Evolutionary conservation across 2,888 invertebrate species (phyloP), one percentile per base, ranked within the genome.

Genomic region (Epinotia demarniana): DNA sequence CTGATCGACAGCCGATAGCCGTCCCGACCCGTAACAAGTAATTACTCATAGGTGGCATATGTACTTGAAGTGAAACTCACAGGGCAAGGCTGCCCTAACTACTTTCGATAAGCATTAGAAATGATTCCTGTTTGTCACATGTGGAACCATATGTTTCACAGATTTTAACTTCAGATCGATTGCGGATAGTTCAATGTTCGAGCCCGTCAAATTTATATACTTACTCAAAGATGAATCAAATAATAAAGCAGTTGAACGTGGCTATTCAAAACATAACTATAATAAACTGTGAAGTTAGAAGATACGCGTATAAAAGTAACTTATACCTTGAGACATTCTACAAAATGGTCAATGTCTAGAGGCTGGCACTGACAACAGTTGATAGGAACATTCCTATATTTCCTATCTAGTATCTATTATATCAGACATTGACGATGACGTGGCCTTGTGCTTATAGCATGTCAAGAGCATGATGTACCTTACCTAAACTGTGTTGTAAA

Each of bases 21-120:
- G 64, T 58, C 46, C 33, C 39, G 9, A 66, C 58, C 55, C 60
- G 53, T 58, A 39, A 60, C 58, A 58, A 23, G 70, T 57, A 72
- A 72, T 75, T 67, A 72, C 75, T 72, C 72, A 67, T 72, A 72
- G 66, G 67, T 75, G 58, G 61, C 75, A 75, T 72, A 46, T 60
- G 69, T 69, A 33, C 57, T 23, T 43, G 39, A 18, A 75, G 75
- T 75, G 75, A 75, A 75, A 75, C 75, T 72, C 66, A 75, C 64
- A 60, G 67, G 75, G 75, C 71, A 19, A 55, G 67, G 12, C 68
- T 57, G 61, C 61, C 55, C 72, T 67, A 67, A 67, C 75, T 72
- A 75, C 75, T 75, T 75, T 75, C 75, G 75, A 75, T 75, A 75
- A 61, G 75, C 67, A 46, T 53, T 75, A 67, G 75, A 75, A 75